Evolutionary conservation across 2,797 vertebrate genomes (phyloP).

Genomic region (Artibeus jamaicensis): DNA sequence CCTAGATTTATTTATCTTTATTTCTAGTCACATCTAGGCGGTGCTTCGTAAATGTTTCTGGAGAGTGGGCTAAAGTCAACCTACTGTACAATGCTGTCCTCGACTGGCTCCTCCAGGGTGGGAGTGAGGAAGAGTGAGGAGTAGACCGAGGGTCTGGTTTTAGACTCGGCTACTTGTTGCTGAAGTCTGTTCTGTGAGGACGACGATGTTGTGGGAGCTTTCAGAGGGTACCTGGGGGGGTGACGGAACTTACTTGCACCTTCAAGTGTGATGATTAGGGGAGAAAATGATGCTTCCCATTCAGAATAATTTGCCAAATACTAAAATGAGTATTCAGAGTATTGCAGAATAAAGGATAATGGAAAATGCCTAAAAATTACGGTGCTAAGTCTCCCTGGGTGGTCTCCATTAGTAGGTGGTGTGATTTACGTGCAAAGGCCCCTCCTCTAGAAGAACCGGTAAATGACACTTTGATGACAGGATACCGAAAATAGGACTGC

Average conservation of each 20-base stretch:
- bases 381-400: neutral
- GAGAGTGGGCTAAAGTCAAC: neutral
- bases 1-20: constrained; percentile 60
- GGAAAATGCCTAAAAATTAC: neutral
- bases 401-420: neutral
- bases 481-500: neutral
- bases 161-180: neutral
- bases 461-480: constrained; percentile 16
- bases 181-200: neutral
- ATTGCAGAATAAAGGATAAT: neutral
- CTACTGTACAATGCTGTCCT: neutral
- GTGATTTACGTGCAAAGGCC: neutral
- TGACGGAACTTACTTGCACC: neutral
- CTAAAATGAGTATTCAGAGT: neutral
- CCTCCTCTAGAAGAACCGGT: neutral
- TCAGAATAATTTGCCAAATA: neutral
- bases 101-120: neutral
- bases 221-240: neutral
- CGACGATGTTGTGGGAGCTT: neutral
- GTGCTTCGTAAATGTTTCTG: constrained; percentile 43
- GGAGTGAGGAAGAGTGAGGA: neutral
- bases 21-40: constrained; percentile 18
- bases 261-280: neutral
- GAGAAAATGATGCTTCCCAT: neutral
- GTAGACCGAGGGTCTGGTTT: neutral